Conservation (phyloP, 2,113 vertebrate genomes). For the Aplodontia rufa region DNA sequence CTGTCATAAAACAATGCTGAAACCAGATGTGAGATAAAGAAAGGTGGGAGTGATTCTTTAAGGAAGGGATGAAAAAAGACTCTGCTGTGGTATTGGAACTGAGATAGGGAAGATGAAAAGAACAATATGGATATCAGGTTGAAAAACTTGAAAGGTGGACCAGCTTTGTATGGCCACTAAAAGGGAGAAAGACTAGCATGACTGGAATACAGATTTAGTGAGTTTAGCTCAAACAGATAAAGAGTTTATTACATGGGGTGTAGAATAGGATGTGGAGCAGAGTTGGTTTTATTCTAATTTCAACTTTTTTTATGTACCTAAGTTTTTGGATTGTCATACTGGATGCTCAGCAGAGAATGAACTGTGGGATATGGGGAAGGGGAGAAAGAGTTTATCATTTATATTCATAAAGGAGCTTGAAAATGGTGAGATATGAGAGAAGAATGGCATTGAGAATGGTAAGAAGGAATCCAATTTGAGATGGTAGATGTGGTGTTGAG, state of each 20-base stretch:
- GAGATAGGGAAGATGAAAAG: not conserved
- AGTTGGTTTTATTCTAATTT: not conserved
- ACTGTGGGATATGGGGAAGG: not conserved
- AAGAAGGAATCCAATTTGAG: not conserved
- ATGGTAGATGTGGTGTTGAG: not conserved
- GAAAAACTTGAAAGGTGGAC: not conserved
- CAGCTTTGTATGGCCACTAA: not conserved
- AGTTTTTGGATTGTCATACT: not conserved
- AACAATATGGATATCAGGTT: not conserved
- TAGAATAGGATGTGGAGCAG: too few species aligned
- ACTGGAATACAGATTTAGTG: not conserved
- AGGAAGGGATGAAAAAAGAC: too few species aligned
- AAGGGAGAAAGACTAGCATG: not conserved
- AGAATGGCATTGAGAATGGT: not conserved
- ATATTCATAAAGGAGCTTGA: too few species aligned
- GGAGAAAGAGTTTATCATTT: not conserved
- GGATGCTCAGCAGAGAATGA: not conserved
- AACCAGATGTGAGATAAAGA: not conserved
- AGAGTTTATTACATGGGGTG: not conserved
- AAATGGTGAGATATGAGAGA: not conserved
- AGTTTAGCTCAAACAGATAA: not conserved
- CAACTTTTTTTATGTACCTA: not conserved
- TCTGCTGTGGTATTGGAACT: not conserved
- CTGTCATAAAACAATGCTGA: not conserved
- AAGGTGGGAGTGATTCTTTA: not conserved